Evolutionary conservation across 2,888 invertebrate genomes (phyloP).

Genomic region (Stenichneumon culpator): DNA sequence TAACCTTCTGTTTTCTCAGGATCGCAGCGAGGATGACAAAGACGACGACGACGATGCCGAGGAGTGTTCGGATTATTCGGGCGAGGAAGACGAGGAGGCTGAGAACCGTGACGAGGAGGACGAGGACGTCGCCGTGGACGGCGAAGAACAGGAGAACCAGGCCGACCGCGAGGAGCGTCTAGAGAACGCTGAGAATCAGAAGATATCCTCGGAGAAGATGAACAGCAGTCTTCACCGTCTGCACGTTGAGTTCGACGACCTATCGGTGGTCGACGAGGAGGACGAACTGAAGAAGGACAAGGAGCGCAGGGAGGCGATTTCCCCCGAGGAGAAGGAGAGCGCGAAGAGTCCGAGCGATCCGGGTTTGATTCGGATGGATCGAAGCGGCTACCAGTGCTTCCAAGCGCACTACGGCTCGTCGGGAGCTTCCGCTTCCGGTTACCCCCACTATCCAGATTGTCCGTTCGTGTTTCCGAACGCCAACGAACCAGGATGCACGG

Average conservation of each 20-base stretch:
- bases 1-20: slow-evolving; percentile 69
- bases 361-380: slow-evolving; percentile 24
- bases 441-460: slow-evolving; percentile 75
- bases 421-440: slow-evolving; percentile 71
- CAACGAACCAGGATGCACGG: slow-evolving; percentile 65
- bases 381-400: slow-evolving; percentile 45
- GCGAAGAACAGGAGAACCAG: slow-evolving; percentile 81
- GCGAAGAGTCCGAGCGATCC: slow-evolving; percentile 48
- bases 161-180: slow-evolving; percentile 77
- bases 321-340: slow-evolving; percentile 40
- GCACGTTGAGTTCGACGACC: slow-evolving; percentile 88
- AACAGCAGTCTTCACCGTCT: slow-evolving; percentile 76
- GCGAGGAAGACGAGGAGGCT: slow-evolving; percentile 74
- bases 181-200: slow-evolving; percentile 84
- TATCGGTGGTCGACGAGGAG: slow-evolving; percentile 92
- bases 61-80: slow-evolving; percentile 72
- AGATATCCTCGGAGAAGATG: slow-evolving; percentile 86
- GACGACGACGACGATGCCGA: slow-evolving; percentile 71
- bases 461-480: slow-evolving; percentile 78
- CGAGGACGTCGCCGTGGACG: slow-evolving; percentile 74
- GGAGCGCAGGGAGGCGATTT: slow-evolving; percentile 60
- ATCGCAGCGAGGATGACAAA: slow-evolving; percentile 77
- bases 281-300: slow-evolving; percentile 81
- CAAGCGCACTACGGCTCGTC: slow-evolving; percentile 40
- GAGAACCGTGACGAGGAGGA: slow-evolving; percentile 73